A percentile compares a stretch with the other conserved stretches of the same genome.
Conservation (phyloP, 2,797 vertebrate genomes). For the Epinephelus coioides region DNA sequence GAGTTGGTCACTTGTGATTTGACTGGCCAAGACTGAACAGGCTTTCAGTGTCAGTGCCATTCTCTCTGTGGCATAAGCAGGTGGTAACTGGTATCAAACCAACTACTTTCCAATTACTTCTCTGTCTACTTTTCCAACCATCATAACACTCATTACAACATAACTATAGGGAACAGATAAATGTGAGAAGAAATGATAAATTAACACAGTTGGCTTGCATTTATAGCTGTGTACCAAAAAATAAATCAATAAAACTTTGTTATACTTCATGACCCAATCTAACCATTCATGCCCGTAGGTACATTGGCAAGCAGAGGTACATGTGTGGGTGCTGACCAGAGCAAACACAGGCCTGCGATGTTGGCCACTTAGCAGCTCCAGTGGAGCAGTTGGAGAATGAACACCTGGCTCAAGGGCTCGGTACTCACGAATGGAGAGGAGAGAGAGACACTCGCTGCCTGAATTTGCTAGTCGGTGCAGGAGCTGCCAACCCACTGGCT, state of each 20-base stretch:
- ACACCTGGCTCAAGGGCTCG: slow-evolving; percentile 33
- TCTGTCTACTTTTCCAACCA: slow-evolving; percentile 1
- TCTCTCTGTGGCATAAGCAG: not conserved
- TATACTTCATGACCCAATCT: slow-evolving; percentile 9
- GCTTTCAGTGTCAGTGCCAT: too few species aligned
- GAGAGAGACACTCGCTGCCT: not conserved
- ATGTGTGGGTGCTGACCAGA: slow-evolving; percentile 33
- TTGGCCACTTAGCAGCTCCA: slow-evolving; percentile 24
- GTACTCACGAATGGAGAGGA: not conserved
- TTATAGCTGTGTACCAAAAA: not conserved
- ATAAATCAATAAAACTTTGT: slow-evolving; percentile 5
- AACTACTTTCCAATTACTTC: slow-evolving; percentile 33
- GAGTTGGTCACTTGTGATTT: too few species aligned
- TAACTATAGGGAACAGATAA: not conserved
- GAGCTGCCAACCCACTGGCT: slow-evolving; percentile 18
- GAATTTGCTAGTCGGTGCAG: not conserved
- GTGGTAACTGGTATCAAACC: slow-evolving; percentile 7
- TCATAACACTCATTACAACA: not conserved
- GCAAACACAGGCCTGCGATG: not conserved
- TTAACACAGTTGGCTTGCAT: slow-evolving; percentile 7
- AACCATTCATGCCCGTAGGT: slow-evolving; percentile 13
- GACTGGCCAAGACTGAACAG: too few species aligned
- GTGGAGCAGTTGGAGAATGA: slow-evolving; percentile 20
- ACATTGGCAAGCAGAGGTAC: slow-evolving; percentile 22
- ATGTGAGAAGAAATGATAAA: not conserved